Conservation (phyloP, 1,140 invertebrate genomes). For the Ceratosolen solmsi region DNA sequence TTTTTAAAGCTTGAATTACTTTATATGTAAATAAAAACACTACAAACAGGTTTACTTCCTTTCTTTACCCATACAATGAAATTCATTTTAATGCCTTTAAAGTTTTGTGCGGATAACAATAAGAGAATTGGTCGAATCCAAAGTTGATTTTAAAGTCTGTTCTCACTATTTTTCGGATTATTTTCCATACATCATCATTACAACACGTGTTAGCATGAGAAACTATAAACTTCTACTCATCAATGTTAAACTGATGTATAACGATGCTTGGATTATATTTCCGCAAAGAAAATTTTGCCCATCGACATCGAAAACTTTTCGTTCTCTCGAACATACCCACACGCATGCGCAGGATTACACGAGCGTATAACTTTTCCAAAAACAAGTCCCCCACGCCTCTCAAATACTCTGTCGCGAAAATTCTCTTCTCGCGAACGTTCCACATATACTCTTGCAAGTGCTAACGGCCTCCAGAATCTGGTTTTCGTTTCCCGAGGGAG, state of each 20-base stretch:
- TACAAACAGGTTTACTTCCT: too few species aligned
- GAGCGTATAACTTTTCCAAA: slow-evolving; percentile 28
- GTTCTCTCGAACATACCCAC: not conserved
- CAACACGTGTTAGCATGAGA: not conserved
- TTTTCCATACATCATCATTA: slow-evolving; percentile 15
- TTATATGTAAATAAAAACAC: too few species aligned
- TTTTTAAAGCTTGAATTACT: too few species aligned
- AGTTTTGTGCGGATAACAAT: not conserved
- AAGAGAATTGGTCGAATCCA: not conserved
- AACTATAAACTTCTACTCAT: slow-evolving; percentile 3
- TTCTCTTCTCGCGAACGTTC: not conserved
- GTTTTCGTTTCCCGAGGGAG: slow-evolving; percentile 38
- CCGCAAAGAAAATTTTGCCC: not conserved
- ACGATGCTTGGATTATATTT: not conserved
- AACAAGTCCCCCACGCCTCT: slow-evolving; percentile 27
- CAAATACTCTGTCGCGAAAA: not conserved
- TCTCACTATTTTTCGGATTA: not conserved
- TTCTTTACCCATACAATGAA: not conserved
- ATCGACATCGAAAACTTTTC: not conserved
- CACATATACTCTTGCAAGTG: not conserved
- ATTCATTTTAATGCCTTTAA: not conserved
- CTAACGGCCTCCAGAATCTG: slow-evolving; percentile 50
- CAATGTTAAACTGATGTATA: not conserved
- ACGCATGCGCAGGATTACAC: not conserved
- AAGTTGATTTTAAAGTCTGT: not conserved